Evolutionary conservation across 2,113 vertebrate genomes (phyloP).

Genomic region (Melanocharis versteri): DNA sequence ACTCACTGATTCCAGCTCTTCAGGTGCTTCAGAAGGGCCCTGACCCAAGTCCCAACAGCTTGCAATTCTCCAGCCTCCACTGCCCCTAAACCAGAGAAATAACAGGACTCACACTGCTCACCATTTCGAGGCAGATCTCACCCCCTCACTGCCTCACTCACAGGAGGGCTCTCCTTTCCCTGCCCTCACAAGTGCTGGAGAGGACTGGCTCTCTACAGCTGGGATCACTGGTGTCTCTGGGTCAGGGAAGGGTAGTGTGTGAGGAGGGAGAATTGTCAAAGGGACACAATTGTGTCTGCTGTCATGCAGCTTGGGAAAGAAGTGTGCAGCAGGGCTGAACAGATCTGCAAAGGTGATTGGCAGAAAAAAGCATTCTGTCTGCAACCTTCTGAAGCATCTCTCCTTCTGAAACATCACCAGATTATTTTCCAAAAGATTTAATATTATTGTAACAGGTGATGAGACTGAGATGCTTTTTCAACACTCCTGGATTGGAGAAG

Average conservation of each 20-base stretch:
- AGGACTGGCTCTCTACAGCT: fast-evolving
- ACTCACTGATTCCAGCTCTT: background rate
- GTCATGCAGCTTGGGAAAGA: background rate
- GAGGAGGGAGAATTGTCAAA: background rate
- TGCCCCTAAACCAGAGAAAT: background rate
- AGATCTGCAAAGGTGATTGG: background rate
- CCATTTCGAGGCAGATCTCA: fast-evolving
- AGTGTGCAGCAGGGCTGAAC: background rate
- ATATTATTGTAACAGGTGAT: background rate
- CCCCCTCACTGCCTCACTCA: fast-evolving
- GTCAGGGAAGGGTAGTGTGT: background rate
- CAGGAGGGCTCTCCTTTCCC: background rate
- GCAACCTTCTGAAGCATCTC: background rate
- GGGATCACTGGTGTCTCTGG: background rate
- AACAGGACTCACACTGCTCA: background rate
- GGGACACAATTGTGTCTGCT: background rate
- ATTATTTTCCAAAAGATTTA: background rate
- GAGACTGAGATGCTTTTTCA: background rate
- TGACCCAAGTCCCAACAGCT: background rate
- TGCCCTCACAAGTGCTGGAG: background rate
- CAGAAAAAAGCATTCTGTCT: background rate
- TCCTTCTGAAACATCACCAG: background rate
- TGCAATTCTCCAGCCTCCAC: background rate
- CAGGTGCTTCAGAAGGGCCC: background rate
- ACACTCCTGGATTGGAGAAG: background rate